phyloP scores from a whole-genome alignment of 92 coral and sea anemone genomes.

The Porites lobata region DNA sequence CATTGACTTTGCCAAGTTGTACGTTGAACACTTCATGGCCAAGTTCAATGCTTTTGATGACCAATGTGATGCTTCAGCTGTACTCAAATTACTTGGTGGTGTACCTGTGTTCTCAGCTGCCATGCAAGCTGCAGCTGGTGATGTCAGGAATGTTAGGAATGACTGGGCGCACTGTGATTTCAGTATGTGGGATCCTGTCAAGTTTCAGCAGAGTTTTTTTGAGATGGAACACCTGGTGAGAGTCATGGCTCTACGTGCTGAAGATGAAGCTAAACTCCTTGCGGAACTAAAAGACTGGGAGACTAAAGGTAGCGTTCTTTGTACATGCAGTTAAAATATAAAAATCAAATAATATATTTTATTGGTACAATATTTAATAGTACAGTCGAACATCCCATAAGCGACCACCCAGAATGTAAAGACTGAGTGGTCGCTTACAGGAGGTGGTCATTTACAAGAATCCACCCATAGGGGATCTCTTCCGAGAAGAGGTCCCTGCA shows the following conservation, averaged over 20 bases:
- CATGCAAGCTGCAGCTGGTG: slow-evolving; percentile 49
- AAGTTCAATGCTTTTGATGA: slow-evolving; percentile 66
- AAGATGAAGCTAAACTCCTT: slow-evolving; percentile 19
- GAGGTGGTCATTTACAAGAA: too few relatives aligned
- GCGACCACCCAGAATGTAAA: too few relatives aligned
- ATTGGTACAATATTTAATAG: too few relatives aligned
- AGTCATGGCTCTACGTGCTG: slow-evolving; percentile 13
- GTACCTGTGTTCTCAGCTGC: slow-evolving; percentile 55
- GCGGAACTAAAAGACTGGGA: slow-evolving; percentile 49
- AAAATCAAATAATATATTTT: too few relatives aligned
- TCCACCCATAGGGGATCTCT: too few relatives aligned
- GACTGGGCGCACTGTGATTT: slow-evolving; percentile 70
- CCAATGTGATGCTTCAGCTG: slow-evolving; percentile 70
- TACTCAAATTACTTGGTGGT: slow-evolving; percentile 48
- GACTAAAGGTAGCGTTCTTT: slow-evolving; percentile 25
- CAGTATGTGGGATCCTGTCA: slow-evolving; percentile 48
- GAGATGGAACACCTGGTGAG: slow-evolving; percentile 46
- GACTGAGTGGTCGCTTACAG: too few relatives aligned
- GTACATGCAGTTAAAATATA: too few relatives aligned
- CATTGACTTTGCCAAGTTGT: slow-evolving; percentile 61
- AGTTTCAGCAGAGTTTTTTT: slow-evolving; percentile 19
- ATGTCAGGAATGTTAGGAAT: slow-evolving; percentile 56
- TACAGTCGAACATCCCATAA: too few relatives aligned
- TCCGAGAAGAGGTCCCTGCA: too few relatives aligned
- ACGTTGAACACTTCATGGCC: slow-evolving; percentile 52